Base-by-base conservation (phyloP, 1,140 invertebrate species). In the Drosophila lacteicornis region DNA sequence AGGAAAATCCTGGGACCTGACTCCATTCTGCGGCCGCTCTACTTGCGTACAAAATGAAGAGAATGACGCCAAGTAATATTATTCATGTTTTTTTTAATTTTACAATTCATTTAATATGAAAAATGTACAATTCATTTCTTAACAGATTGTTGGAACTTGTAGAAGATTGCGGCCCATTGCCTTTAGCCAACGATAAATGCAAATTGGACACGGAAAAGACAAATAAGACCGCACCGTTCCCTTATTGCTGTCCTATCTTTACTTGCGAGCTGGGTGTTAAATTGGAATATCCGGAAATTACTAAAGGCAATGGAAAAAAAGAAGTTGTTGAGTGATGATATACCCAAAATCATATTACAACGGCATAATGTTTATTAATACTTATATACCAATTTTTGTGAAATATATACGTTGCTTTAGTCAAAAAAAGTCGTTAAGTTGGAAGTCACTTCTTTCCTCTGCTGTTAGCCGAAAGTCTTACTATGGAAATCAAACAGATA, bases 191-290 rank as follows among this genome's bases (percentile, higher is more conserved):
- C 88, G 96, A 96, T 53, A 97, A 97, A 86, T 98, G 97, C 94
- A 97, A 97, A 92, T 94, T 98, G 27, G 95, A 96, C 76, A 95
- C 95, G 82, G 96, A 97, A 3, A 97, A 96, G 92, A 97, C 97
- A 74, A 97, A 97, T 94, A 97, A 97, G 93, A 97, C 96, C 3
- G 97, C 97, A 2, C 93, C 95, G 4, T 98, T 97, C 95, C 97
- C 97, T 8, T 94, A 94, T 4, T 98, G 97, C 88, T 98, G 97
- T 92, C 97, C 97, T 2, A 94, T 94, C 36, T 98, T 98, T 94
- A 96, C 96, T 2, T 98, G 97, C 93, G 97, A 97, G 86, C 95
- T 96, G 6, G 97, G 97, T 22, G 96, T 95, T 22, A 96, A 96
- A 75, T 93, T 98, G 53, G 97, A 98, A 92, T 98, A 97, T 93